phyloP scores from a whole-genome alignment of 2,888 invertebrate genomes.

The Polia nebulosa region DNA sequence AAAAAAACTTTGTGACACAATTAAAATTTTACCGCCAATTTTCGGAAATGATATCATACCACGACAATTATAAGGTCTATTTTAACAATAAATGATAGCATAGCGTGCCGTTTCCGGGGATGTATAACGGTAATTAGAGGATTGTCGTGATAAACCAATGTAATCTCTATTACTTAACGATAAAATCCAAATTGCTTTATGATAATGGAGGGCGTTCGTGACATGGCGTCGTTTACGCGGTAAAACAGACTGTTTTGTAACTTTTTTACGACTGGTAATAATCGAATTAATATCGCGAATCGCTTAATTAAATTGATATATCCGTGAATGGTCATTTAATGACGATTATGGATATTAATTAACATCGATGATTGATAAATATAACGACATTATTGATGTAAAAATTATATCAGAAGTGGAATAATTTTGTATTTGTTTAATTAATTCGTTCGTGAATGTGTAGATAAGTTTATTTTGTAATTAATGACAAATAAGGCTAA shows the following conservation, averaged over 20 bases:
- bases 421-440: conserved; percentile 52
- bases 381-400: conserved; percentile 27
- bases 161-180: conserved; percentile 86
- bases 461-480: conserved; percentile 24
- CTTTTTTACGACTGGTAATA: conserved; percentile 87
- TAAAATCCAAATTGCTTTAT: conserved; percentile 89
- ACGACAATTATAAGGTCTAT: conserved; percentile 67
- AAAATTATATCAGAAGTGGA: conserved; percentile 47
- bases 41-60: conserved; percentile 67
- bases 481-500: conserved; percentile 17
- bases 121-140: conserved; percentile 84
- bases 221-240: conserved; percentile 80
- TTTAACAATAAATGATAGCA: conserved; percentile 68
- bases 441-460: conserved; percentile 33
- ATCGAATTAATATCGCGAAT: conserved; percentile 89
- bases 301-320: conserved; percentile 89
- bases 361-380: conserved; percentile 58
- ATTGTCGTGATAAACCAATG: conserved; percentile 84
- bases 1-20: conserved; percentile 38
- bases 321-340: conserved; percentile 70
- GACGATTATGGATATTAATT: conserved; percentile 69
- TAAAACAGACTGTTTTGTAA: conserved; percentile 84
- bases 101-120: conserved; percentile 79
- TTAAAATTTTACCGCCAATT: conserved; percentile 45
- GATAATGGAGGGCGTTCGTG: conserved; percentile 79